Evolutionary conservation across 1,140 invertebrate genomes (phyloP), one percentile per base, ranked within the genome.

Genomic region (Drosophila bocki): DNA sequence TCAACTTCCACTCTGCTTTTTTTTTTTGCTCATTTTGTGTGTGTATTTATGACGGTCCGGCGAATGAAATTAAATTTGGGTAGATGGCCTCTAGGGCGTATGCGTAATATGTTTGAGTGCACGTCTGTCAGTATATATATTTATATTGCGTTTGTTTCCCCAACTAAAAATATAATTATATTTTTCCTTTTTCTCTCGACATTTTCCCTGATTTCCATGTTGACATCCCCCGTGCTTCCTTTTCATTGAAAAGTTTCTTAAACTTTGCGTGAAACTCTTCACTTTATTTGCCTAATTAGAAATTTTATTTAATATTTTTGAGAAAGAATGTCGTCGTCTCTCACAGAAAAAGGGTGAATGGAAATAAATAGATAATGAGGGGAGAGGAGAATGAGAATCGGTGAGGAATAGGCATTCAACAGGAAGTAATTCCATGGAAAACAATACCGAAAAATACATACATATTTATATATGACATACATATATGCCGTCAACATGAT

Each of bases 51-150:
- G 72, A 58, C 72, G 53, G 74, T 33, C 39, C 61, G 68, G 37
- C 62, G 45, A 72, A 77, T 70, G 69, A 50, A 71, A 82, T 82
- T 56, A 82, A 78, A 82, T 78, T 82, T 78, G 67, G 47, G 72
- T 69, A 60, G 41, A 81, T 60, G 78, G 58, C 71, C 79, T 81
- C 53, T 56, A 59, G 44, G 78, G 79, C 72, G 79, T 82, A 78
- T 82, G 65, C 79, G 74, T 82, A 82, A 82, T 82, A 72, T 82
- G 54, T 63, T 71, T 63, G 29, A 69, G 62, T 54, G 39, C 32
- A 64, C 29, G 50, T 48, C 13, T 35, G 47, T 47, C 26, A 29
- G 26, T 47, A 22, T 44, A 19, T 2, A 22, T 44, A 37, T 48
- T 48, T 65, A 13, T 32, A 19, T 71, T 37, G 61, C 51, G 37